A percentile compares a stretch with the other conserved stretches of the same genome.
phyloP scores from a whole-genome alignment of 2,797 vertebrate species.

The Crenuchus spilurus region DNA sequence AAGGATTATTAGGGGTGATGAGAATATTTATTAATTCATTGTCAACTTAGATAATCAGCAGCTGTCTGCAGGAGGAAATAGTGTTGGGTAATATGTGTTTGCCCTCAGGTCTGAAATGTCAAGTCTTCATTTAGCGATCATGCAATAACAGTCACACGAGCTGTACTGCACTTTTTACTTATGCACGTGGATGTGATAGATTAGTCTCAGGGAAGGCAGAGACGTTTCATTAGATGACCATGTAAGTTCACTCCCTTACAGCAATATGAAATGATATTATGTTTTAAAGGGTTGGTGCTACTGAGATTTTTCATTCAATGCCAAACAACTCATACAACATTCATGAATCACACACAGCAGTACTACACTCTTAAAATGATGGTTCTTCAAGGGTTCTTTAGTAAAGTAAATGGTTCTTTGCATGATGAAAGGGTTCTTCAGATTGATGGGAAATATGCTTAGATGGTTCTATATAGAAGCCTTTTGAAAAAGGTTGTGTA shows the following conservation, averaged over 20 bases:
- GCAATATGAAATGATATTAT: background rate
- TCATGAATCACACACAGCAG: no score
- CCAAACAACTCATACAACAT: background rate
- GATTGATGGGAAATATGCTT: no score
- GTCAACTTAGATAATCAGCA: conserved; percentile 40
- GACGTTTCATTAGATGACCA: background rate
- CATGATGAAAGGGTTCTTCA: no score
- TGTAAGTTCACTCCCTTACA: background rate
- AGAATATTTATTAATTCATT: conserved; percentile 37
- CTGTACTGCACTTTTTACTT: background rate
- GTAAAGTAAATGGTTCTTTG: no score
- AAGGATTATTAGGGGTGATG: conserved; percentile 34
- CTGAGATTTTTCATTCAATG: background rate
- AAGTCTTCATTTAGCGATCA: conserved; percentile 14
- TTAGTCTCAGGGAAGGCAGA: background rate
- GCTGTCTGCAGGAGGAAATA: conserved; percentile 14
- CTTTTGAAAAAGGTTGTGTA: no score
- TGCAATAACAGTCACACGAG: background rate
- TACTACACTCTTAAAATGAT: no score
- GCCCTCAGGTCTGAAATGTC: conserved; percentile 22
- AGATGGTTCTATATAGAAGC: no score
- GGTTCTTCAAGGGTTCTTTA: no score
- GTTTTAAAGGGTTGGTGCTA: background rate
- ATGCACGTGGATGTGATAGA: background rate
- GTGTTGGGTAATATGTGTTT: conserved; percentile 25